Evolutionary conservation across 2,797 vertebrate genomes (phyloP), one percentile per base, ranked within the genome.

Genomic region (Taenioides sp.): DNA sequence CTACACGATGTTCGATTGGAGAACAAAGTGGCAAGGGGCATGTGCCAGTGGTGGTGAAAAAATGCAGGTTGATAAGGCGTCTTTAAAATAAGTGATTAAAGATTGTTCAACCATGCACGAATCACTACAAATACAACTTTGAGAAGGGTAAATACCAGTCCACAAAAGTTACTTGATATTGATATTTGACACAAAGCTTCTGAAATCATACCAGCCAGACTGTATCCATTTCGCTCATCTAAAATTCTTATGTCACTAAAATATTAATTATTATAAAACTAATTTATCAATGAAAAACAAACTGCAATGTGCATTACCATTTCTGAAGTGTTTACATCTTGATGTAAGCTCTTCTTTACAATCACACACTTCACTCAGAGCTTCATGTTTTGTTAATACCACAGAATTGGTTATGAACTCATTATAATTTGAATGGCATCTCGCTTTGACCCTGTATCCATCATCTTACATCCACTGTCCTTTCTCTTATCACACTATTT

Each of bases 371-470:
- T 43, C 63, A 52, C 49, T 52, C 65, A n/a, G 65, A 59, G 63
- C 66, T 66, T 75, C 73, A 66, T 77, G 79, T 85, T 85, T 74
- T 59, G 77, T 77, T 81, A 55, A 73, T 66, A 65, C 58, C 65
- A 43, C 43, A 0, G 25, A 40, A 61, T 67, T 66, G 75, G 78
- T 68, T 80, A 77, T 86, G 68, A 78, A 67, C 73, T 79, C 75
- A 90, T 89, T 89, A 88, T 74, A 88, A 88, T 91, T 64, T 78
- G 74, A 92, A 90, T 79, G 76, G 77, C 50, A 7, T 50, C 2
- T 55, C 7, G 7, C 20, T 49, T 20, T 65, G 82, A 83, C 79
- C 76, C 73, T 70, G 63, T 27, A 54, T 7, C 60, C 14, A 0
- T 79, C 74, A 57, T 67, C 81, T 54, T 50, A 7, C 34, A 58